Evolutionary conservation across 1,140 invertebrate genomes (phyloP).

Genomic region (Megalopta genalis): DNA sequence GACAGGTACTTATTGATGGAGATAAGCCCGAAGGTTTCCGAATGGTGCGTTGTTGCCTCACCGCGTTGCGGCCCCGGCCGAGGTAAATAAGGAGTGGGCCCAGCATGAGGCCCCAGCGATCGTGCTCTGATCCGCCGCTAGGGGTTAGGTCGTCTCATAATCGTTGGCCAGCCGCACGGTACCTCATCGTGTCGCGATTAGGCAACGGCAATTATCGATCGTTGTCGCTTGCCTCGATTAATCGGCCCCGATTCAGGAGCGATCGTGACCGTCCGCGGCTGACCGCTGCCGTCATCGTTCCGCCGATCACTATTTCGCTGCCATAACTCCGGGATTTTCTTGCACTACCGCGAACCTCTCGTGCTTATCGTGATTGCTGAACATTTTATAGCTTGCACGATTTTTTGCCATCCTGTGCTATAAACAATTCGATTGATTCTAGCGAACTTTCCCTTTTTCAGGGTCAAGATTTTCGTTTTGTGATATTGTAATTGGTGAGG

Average conservation of each 20-base stretch:
- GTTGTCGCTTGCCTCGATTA: constrained; percentile 70
- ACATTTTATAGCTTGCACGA: no score
- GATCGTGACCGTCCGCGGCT: constrained; percentile 40
- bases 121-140: constrained; percentile 32
- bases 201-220: constrained; percentile 70
- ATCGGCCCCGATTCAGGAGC: constrained; percentile 65
- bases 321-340: not conserved
- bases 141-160: constrained; percentile 46
- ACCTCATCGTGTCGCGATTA: constrained; percentile 56
- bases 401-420: no score
- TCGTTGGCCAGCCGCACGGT: constrained; percentile 25
- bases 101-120: constrained; percentile 57
- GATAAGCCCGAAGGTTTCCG: constrained; percentile 55
- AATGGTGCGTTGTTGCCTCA: constrained; percentile 52
- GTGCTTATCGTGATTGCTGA: no score
- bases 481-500: no score
- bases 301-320: constrained; percentile 2
- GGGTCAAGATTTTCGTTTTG: no score
- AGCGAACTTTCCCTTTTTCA: no score
- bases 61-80: constrained; percentile 16
- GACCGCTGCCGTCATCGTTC: constrained; percentile 8
- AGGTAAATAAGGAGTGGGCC: constrained; percentile 54
- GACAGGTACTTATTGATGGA: constrained; percentile 63
- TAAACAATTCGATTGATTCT: no score
- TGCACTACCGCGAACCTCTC: no score